Percentiles rank a stretch among this genome's conserved stretches.
phyloP scores from a whole-genome alignment of 2,888 invertebrate species.

The Watsonalla cultraria region DNA sequence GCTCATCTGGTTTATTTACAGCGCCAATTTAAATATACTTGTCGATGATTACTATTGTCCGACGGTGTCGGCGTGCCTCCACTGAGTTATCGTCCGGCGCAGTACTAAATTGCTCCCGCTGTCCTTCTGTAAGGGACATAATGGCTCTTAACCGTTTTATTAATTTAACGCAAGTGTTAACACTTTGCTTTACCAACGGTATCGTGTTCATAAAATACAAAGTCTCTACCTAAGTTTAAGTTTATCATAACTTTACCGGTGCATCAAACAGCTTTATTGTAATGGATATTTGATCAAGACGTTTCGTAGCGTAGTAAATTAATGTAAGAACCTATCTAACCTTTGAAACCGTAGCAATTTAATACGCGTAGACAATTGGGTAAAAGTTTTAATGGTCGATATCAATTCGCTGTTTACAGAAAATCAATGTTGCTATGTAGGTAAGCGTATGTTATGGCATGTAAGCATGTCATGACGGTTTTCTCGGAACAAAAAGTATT shows the following conservation, averaged over 20 bases:
- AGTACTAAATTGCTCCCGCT: constrained; percentile 38
- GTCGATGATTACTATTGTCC: constrained; percentile 35
- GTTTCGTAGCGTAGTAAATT: not conserved
- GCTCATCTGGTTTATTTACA: constrained; percentile 42
- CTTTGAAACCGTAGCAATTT: not conserved
- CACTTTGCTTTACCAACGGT: not conserved
- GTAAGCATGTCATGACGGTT: constrained; percentile 40
- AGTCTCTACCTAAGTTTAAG: too few relatives aligned
- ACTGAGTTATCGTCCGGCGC: constrained; percentile 31
- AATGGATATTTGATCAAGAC: too few relatives aligned
- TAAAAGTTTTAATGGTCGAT: not conserved
- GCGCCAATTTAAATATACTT: constrained; percentile 52
- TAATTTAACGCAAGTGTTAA: constrained; percentile 12
- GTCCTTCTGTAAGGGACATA: constrained; percentile 25
- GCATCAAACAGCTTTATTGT: too few relatives aligned
- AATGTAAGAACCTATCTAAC: not conserved
- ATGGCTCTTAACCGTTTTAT: constrained; percentile 16
- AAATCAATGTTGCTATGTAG: constrained; percentile 3
- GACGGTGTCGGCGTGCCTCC: constrained; percentile 25
- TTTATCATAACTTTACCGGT: too few relatives aligned
- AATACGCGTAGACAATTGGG: not conserved
- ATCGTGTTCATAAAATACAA: not conserved
- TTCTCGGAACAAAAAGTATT: constrained; percentile 28
- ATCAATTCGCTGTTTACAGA: not conserved
- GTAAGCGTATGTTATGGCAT: constrained; percentile 17